Conservation (phyloP, 1,140 invertebrate species). For the Caenorhabditis latens region DNA sequence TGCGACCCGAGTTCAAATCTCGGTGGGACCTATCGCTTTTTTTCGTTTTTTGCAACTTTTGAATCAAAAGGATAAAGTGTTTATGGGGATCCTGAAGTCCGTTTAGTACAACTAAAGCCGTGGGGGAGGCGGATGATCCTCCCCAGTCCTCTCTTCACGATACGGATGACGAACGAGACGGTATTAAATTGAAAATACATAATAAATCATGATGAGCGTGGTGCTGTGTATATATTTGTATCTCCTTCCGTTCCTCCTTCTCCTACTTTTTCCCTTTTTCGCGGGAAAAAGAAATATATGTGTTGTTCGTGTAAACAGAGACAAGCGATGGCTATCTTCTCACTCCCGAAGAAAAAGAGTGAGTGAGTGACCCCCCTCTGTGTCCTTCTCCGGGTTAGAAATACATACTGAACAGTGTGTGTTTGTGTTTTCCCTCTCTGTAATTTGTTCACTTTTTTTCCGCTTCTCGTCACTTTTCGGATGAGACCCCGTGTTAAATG, state of each 20-base stretch:
- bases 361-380: constrained; percentile 10
- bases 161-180: not conserved
- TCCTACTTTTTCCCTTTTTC: too few species aligned
- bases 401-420: constrained; percentile 40
- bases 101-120: constrained; percentile 4
- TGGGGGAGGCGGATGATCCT: not conserved
- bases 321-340: constrained; percentile 41
- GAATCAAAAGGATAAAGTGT: not conserved
- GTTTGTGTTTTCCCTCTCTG: constrained; percentile 28
- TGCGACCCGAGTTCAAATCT: constrained; percentile 76
- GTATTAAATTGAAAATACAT: constrained; percentile 54
- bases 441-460: constrained; percentile 39
- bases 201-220: constrained; percentile 55
- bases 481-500: not conserved
- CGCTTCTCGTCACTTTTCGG: not conserved
- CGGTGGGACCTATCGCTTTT: constrained; percentile 56
- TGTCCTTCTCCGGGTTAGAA: not conserved
- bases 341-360: constrained; percentile 5
- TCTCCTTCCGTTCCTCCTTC: constrained; percentile 30
- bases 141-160: not conserved
- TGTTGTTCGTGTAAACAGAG: constrained; percentile 55
- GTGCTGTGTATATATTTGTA: constrained; percentile 26
- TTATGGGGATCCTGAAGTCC: too few species aligned
- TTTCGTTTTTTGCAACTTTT: not conserved
- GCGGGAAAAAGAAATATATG: constrained; percentile 12